Evolutionary conservation across 2,888 invertebrate species (phyloP).

Genomic region (Choreutis nemorana): DNA sequence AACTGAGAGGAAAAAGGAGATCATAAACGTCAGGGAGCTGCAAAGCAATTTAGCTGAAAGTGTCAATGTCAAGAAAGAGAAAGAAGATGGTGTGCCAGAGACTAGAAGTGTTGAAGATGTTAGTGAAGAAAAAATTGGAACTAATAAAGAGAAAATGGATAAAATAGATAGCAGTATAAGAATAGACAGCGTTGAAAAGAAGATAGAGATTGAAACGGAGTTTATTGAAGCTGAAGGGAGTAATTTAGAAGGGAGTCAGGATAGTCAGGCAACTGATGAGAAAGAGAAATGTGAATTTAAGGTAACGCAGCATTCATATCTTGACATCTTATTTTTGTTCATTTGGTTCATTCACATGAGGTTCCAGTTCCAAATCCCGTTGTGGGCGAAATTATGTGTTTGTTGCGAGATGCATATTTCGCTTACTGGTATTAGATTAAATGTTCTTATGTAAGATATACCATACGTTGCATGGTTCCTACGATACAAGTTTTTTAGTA

Average conservation of each 20-base stretch:
- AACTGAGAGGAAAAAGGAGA: conserved; percentile 24
- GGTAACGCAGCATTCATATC: too few species aligned
- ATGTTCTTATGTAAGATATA: too few species aligned
- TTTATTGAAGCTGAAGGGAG: too few species aligned
- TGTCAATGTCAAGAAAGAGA: conserved; percentile 42
- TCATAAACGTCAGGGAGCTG: conserved; percentile 52
- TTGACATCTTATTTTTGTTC: too few species aligned
- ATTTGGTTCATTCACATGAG: too few species aligned
- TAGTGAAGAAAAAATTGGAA: conserved; percentile 11
- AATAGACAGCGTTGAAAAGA: background rate
- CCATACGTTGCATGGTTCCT: too few species aligned
- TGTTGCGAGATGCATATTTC: too few species aligned
- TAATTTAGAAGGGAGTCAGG: background rate
- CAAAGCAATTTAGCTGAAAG: conserved; percentile 53
- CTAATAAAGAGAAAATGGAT: conserved; percentile 4
- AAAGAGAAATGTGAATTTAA: conserved; percentile 13
- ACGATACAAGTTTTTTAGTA: too few species aligned
- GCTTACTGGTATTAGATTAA: too few species aligned
- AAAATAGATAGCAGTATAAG: conserved; percentile 4
- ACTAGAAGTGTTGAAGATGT: conserved; percentile 6
- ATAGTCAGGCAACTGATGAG: background rate
- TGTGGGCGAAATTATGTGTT: too few species aligned
- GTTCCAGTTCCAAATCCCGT: too few species aligned
- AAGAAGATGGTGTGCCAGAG: conserved; percentile 19
- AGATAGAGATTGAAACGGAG: background rate